Evolutionary conservation across 2,797 vertebrate species (phyloP).

Genomic region (Enteromius radiatus): DNA sequence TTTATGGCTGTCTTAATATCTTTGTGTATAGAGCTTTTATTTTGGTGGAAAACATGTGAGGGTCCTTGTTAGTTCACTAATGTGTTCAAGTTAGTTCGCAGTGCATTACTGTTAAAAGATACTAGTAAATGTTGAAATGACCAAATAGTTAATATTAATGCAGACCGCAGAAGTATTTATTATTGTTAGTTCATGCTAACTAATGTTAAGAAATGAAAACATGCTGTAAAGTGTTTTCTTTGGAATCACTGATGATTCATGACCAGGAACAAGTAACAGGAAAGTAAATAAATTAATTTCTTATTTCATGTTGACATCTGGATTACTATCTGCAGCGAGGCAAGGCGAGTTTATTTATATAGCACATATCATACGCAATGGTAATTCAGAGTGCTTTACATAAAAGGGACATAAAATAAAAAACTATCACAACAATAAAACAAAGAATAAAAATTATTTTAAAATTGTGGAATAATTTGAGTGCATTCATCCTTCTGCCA

Average conservation of each 20-base stretch:
- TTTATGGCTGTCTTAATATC: neutral
- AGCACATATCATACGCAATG: too few species aligned
- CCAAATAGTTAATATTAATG: neutral
- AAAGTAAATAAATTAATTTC: neutral
- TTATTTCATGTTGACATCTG: neutral
- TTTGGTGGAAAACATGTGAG: neutral
- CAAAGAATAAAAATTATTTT: too few species aligned
- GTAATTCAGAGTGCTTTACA: too few species aligned
- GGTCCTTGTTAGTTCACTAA: too few species aligned
- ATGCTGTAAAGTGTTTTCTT: neutral
- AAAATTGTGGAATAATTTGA: neutral
- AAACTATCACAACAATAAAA: too few species aligned
- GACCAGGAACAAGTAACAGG: neutral
- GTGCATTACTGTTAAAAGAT: neutral
- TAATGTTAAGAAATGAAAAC: neutral
- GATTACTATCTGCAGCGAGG: neutral
- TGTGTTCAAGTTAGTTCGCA: neutral
- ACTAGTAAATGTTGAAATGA: neutral
- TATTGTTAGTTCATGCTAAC: neutral
- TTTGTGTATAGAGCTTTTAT: neutral
- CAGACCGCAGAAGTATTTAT: neutral
- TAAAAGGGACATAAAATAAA: too few species aligned
- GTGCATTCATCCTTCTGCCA: neutral
- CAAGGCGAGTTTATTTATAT: too few species aligned
- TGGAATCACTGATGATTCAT: neutral